phyloP scores from a whole-genome alignment of 2,797 vertebrate genomes.

The Sebastes ruberrimus region DNA sequence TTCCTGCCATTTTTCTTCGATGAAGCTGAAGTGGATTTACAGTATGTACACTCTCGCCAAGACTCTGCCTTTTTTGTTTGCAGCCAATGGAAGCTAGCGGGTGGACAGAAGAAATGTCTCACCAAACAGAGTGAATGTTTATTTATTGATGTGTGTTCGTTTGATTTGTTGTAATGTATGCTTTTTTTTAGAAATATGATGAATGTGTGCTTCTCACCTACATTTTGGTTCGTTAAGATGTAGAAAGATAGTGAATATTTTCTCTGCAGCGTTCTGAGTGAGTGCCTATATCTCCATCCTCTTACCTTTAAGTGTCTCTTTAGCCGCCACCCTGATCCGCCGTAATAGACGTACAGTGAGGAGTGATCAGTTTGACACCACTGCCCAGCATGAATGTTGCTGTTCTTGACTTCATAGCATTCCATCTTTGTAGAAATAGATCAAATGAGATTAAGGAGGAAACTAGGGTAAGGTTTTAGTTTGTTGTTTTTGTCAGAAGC shows the following conservation, averaged over 20 bases:
- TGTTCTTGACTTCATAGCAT: slow-evolving; percentile 76
- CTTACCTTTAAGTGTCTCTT: slow-evolving; percentile 58
- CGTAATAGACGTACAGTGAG: neutral
- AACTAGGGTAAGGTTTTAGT: neutral
- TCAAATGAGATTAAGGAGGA: slow-evolving; percentile 22
- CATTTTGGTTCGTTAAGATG: slow-evolving; percentile 12
- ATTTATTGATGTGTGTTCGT: slow-evolving; percentile 31
- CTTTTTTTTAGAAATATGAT: slow-evolving; percentile 10
- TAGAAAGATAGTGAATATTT: slow-evolving; percentile 15
- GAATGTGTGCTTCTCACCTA: slow-evolving; percentile 12
- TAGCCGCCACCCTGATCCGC: neutral
- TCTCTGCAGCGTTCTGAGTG: slow-evolving; percentile 25
- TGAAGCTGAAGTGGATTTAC: slow-evolving; percentile 42
- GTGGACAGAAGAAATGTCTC: slow-evolving; percentile 32
- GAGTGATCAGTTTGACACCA: slow-evolving; percentile 29
- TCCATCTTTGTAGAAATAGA: slow-evolving; percentile 67
- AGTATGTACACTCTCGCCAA: slow-evolving; percentile 12
- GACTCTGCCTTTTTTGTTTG: slow-evolving; percentile 45
- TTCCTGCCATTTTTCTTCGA: slow-evolving; percentile 33
- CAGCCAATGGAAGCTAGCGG: slow-evolving; percentile 15
- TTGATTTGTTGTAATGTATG: slow-evolving; percentile 39
- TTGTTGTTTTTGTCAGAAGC: neutral
- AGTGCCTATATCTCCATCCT: slow-evolving; percentile 54
- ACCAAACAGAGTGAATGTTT: slow-evolving; percentile 49
- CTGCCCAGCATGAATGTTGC: slow-evolving; percentile 52